phyloP scores from a whole-genome alignment of 30 jellyfish, hydroid and myxozoan genomes.

The Cassiopea xamachana region DNA sequence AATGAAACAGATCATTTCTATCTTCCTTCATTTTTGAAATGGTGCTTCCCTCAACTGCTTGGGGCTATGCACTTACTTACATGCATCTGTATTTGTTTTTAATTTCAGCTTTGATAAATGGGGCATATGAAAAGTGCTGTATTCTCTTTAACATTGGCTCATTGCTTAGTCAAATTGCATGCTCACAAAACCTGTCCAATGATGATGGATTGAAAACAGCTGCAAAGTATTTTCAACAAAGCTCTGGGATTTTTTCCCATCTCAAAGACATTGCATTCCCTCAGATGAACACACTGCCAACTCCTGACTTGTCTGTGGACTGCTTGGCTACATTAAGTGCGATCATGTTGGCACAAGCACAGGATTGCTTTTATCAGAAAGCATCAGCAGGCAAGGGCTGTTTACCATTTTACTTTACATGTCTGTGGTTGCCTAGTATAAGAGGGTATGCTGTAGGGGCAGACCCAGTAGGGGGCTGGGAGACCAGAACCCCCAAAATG shows the following conservation, averaged over 20 bases:
- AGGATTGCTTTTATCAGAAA: slow-evolving; percentile 89
- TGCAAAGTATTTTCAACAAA: slow-evolving; percentile 95
- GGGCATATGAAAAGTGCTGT: slow-evolving; percentile 95
- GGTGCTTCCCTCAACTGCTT: too few species aligned
- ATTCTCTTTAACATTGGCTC: slow-evolving; percentile 88
- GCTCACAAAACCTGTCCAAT: slow-evolving; percentile 75
- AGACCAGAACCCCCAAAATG: too few species aligned
- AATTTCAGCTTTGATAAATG: slow-evolving; percentile 86
- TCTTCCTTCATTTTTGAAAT: too few species aligned
- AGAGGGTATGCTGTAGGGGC: too few species aligned
- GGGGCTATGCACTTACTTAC: background rate
- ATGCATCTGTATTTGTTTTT: background rate
- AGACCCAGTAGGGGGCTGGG: too few species aligned
- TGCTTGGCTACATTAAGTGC: slow-evolving; percentile 87
- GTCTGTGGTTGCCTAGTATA: too few species aligned
- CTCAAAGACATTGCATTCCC: slow-evolving; percentile 93
- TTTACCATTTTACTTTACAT: background rate
- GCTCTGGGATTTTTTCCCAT: slow-evolving; percentile 87
- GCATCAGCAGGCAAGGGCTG: slow-evolving; percentile 88
- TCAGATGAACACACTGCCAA: slow-evolving; percentile 85
- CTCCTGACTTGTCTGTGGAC: slow-evolving; percentile 94
- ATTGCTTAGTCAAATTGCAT: slow-evolving; percentile 86
- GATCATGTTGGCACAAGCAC: slow-evolving; percentile 98
- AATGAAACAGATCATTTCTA: too few species aligned
- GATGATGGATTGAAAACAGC: slow-evolving; percentile 98